These are phyloP conservation scores for Heterotilapia buettikoferi DNA, from an alignment of 2,113 vertebrate genomes.

Conservation along the genomic window DNA sequence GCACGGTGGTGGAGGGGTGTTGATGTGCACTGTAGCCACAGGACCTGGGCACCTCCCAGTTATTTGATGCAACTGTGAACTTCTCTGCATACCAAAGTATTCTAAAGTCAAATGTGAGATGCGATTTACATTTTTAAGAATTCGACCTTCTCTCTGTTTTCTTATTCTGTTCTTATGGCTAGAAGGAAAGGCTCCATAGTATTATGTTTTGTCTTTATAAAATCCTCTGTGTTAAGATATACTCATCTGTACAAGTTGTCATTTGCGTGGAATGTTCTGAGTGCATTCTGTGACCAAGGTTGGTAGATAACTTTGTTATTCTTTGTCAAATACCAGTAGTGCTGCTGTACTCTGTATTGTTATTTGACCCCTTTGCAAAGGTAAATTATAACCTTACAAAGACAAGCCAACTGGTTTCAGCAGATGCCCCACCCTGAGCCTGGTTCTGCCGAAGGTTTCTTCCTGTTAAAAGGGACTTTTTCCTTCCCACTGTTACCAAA, in stretches of 20 bases:
- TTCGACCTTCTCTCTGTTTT: not conserved
- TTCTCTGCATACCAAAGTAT: not conserved
- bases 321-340: not conserved
- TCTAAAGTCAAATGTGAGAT: not conserved
- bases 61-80: rapidly evolving
- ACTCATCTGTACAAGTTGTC: not conserved
- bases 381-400: not conserved
- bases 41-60: not conserved
- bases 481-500: not conserved
- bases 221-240: not conserved
- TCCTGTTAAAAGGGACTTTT: not conserved
- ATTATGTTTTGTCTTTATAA: not conserved
- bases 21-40: not conserved
- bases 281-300: not conserved
- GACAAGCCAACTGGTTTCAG: not conserved
- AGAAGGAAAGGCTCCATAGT: rapidly evolving
- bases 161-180: not conserved
- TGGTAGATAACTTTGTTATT: not conserved
- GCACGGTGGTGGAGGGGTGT: rapidly evolving
- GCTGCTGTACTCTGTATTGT: not conserved
- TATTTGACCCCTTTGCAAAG: not conserved
- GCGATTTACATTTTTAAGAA: not conserved
- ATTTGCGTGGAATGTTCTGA: not conserved
- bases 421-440: not conserved
- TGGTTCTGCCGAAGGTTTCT: not conserved